A percentile compares a stretch with the other conserved stretches of the same genome.
Conservation (phyloP, 2,797 vertebrate genomes). For the Onychomys arenicola region DNA sequence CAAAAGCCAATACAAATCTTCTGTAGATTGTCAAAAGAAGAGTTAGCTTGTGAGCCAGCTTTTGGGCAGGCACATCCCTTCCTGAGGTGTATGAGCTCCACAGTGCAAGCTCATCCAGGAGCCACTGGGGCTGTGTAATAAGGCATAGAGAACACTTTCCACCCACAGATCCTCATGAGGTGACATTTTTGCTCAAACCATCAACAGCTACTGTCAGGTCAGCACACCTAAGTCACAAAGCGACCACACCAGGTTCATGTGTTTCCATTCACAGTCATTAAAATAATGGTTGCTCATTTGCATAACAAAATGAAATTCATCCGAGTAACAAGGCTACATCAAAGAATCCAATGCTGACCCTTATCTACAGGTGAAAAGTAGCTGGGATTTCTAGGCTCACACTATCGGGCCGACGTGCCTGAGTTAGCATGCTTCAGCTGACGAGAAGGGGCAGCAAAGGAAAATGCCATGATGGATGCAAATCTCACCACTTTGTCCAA, state of each 20-base stretch:
- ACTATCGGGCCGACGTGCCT: not conserved
- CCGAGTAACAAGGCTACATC: not conserved
- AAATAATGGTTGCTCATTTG: not conserved
- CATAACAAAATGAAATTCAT: not conserved
- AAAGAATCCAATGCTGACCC: not conserved
- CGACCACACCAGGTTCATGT: not conserved
- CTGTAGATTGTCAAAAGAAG: slow-evolving; percentile 8
- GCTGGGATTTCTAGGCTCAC: not conserved
- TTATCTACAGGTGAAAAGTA: not conserved
- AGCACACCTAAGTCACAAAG: not conserved
- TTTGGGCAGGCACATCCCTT: not conserved
- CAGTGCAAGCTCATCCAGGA: not conserved
- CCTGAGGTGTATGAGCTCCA: not conserved
- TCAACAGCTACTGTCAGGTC: not conserved
- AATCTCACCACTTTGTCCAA: not conserved
- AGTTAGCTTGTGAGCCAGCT: not conserved
- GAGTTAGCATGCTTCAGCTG: not conserved
- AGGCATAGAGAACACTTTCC: not conserved
- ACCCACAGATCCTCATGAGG: not conserved
- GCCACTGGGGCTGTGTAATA: not conserved
- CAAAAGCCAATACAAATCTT: not conserved
- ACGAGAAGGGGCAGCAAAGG: not conserved
- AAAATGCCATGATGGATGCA: not conserved
- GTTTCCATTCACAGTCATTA: not conserved
- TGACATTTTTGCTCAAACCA: not conserved